Percentiles rank a stretch among this genome's conserved stretches.
These are phyloP conservation scores for Ephialtes manifestator DNA, from an alignment of 2,888 invertebrate species.

Conservation along the genomic window DNA sequence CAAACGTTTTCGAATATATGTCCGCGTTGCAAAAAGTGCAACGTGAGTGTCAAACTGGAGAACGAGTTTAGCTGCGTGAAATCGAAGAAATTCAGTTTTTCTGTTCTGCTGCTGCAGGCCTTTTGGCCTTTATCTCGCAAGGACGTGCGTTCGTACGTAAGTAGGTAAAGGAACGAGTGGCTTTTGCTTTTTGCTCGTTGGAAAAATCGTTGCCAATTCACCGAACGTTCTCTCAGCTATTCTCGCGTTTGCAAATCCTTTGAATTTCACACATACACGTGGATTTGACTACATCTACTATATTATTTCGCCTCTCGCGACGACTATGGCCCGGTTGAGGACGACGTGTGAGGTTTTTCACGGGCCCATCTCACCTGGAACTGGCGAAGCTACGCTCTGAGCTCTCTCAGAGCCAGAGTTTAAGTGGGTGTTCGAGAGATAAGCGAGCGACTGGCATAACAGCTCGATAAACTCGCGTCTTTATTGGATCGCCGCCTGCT, in stretches of 20 bases:
- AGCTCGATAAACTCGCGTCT: constrained; percentile 84
- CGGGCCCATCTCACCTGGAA: constrained; percentile 73
- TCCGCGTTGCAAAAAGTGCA: constrained; percentile 36
- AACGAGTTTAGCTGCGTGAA: constrained; percentile 59
- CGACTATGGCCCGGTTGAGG: constrained; percentile 38
- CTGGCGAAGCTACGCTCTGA: constrained; percentile 42
- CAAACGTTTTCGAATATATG: constrained; percentile 40
- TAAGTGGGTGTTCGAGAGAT: constrained; percentile 85
- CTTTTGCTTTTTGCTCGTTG: constrained; percentile 52
- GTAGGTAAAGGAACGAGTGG: constrained; percentile 56
- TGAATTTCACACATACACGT: constrained; percentile 14
- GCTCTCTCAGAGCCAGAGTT: constrained; percentile 73
- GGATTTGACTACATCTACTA: constrained; percentile 26
- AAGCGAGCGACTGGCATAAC: constrained; percentile 83
- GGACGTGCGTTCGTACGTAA: constrained; percentile 58
- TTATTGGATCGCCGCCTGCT: constrained; percentile 81
- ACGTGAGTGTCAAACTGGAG: constrained; percentile 62
- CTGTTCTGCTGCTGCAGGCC: constrained; percentile 33
- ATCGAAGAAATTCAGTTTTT: constrained; percentile 48
- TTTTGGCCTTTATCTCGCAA: constrained; percentile 68
- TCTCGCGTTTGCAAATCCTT: constrained; percentile 11
- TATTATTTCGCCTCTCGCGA: constrained; percentile 11
- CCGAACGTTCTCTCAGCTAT: constrained; percentile 5
- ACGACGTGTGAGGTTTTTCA: constrained; percentile 84
- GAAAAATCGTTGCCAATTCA: constrained; percentile 37